Evolutionary conservation across 2,888 invertebrate species (phyloP).

Genomic region (Clostera curtula): DNA sequence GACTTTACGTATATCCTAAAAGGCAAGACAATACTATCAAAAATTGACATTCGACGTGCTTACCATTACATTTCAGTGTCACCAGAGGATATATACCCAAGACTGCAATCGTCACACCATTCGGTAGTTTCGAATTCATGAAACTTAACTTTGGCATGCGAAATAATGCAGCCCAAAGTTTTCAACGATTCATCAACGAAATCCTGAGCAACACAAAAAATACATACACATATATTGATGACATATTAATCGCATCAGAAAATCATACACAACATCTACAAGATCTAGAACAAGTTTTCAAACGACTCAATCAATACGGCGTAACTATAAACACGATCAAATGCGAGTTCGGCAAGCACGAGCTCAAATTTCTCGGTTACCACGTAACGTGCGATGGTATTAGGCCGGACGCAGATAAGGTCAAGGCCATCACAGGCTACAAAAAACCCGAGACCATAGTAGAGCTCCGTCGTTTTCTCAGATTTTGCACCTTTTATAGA

Average conservation of each 20-base stretch:
- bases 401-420: slow-evolving; percentile 6
- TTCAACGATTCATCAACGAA: slow-evolving; percentile 3
- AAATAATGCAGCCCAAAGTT: slow-evolving; percentile 1
- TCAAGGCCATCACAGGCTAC: slow-evolving; percentile 7
- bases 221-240: slow-evolving; percentile 1
- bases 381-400: slow-evolving; percentile 8
- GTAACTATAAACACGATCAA: background rate
- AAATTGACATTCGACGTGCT: slow-evolving; percentile 4
- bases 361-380: slow-evolving; percentile 3
- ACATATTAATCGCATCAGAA: background rate
- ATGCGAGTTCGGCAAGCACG: background rate
- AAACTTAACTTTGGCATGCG: slow-evolving; percentile 2
- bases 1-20: slow-evolving; percentile 3
- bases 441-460: slow-evolving; percentile 1
- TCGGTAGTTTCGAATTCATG: slow-evolving; percentile 3
- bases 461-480: background rate
- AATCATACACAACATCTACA: background rate
- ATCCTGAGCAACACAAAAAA: background rate
- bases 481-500: slow-evolving; percentile 3
- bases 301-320: slow-evolving; percentile 1
- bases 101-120: slow-evolving; percentile 4
- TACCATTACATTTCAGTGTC: slow-evolving; percentile 1
- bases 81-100: slow-evolving; percentile 3
- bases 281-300: background rate
- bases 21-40: slow-evolving; percentile 3